phyloP scores from a whole-genome alignment of 1,140 invertebrate genomes.

The Cepaea nemoralis region DNA sequence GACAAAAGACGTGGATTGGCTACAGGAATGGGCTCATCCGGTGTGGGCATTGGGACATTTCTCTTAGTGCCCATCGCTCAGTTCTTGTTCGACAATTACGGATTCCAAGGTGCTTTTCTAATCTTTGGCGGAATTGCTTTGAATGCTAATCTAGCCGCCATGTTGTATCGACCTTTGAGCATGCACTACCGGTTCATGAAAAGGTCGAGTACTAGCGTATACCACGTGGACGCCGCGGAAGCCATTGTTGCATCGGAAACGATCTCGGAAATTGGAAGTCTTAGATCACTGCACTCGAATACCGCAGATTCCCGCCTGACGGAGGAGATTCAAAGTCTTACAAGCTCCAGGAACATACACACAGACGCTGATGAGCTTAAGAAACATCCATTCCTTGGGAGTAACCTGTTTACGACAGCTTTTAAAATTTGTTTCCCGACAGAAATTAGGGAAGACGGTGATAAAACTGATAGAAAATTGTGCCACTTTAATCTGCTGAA shows the following conservation, averaged over 20 bases:
- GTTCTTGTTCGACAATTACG: slow-evolving; percentile 50
- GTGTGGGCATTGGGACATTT: slow-evolving; percentile 67
- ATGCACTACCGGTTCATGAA: slow-evolving; percentile 48
- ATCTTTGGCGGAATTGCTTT: slow-evolving; percentile 44
- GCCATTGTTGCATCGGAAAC: background rate
- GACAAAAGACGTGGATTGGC: slow-evolving; percentile 59
- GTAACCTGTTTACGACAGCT: background rate
- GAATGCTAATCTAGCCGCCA: slow-evolving; percentile 44
- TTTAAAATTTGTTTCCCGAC: slow-evolving; percentile 36
- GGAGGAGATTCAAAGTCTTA: background rate
- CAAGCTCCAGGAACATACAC: background rate
- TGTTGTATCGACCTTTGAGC: slow-evolving; percentile 53
- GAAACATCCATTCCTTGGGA: background rate
- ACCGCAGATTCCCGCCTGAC: background rate
- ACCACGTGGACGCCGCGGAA: background rate
- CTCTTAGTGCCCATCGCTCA: slow-evolving; percentile 65
- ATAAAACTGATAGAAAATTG: slow-evolving; percentile 31
- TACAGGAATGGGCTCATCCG: slow-evolving; percentile 65
- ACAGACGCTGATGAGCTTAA: background rate
- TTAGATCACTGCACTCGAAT: background rate
- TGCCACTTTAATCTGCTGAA: slow-evolving; percentile 59
- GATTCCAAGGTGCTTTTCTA: slow-evolving; percentile 45
- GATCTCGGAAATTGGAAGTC: background rate
- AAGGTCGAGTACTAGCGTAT: background rate
- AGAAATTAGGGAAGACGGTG: background rate